Conservation (phyloP, 1,140 invertebrate genomes). For the Planococcus citri region DNA sequence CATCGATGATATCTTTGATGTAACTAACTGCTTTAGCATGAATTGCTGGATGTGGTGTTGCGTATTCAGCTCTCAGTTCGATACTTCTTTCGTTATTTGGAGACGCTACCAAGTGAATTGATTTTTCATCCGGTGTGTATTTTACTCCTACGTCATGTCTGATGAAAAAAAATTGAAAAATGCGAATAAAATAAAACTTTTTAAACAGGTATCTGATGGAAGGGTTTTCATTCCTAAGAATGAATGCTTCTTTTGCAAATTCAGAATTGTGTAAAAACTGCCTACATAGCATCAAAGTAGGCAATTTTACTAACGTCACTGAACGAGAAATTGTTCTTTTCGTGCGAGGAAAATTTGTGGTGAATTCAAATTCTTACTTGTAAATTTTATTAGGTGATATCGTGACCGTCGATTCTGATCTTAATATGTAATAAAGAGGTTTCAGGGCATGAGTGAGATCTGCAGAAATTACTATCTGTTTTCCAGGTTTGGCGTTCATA, state of each 20-base stretch:
- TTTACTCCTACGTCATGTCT: not conserved
- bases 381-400: not conserved
- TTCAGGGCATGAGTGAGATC: not conserved
- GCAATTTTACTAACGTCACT: not conserved
- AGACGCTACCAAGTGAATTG: not conserved
- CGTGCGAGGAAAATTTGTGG: not conserved
- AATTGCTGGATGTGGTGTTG: not conserved
- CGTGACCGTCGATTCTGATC: not conserved
- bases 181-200: no score
- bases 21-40: not conserved
- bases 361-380: not conserved
- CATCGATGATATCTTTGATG: not conserved
- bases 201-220: no score
- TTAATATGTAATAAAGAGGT: not conserved
- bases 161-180: not conserved
- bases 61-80: not conserved
- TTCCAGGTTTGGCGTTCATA: not conserved
- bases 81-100: constrained; percentile 9
- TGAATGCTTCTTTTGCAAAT: no score
- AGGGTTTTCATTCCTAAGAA: no score
- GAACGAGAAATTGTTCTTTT: not conserved
- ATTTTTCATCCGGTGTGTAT: not conserved
- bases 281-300: not conserved
- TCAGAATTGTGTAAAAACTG: not conserved
- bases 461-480: not conserved